Base-by-base conservation (phyloP, 2,888 invertebrate species). In the Clostera curtula region DNA sequence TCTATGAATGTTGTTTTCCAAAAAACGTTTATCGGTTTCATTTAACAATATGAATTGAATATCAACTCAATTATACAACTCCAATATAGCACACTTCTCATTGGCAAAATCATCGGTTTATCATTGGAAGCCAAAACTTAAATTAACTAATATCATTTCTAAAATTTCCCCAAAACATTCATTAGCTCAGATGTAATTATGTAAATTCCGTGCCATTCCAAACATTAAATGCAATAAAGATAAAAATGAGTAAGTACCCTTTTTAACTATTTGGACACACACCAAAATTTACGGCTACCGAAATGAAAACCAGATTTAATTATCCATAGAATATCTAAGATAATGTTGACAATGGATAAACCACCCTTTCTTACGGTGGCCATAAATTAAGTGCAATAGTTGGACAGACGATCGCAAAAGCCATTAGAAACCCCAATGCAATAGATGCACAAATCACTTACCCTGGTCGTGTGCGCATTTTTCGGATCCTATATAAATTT, bases 281-380 rank as follows among this genome's bases (percentile, higher is more conserved):
- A 34, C 11, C 1, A 39, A 59, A 72, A 75, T 79, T 77, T 73
- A 77, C 73, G 41, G 56, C 52, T 22, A 16, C 28, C 36, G 33
- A 51, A 62, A 62, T 67, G 63, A 63, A 72, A 70, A 65, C 35
- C 37, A 27, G 43, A 49, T 56, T 73, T 68, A 71, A 75, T 72
- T 71, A 58, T 39, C 57, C 65, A 64, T 72, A 70, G 61, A 77
- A 75, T 71, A 69, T 74, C 68, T 64, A 80, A 80, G 72, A 76
- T 76, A 69, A 63, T 65, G 67, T 75, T 71, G 60, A 76, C 79
- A 77, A 68, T 70, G 54, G 67, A 55, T 77, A 67, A 69, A 58
- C 60, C 59, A 75, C 79, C 77, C 74, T 74, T 71, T 73, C 72
- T 72, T 69, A 40, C 27, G 31, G 44, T 29, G 29, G 24, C 49